Base-by-base conservation (phyloP, 2,888 invertebrate species). In the Polydrusus pterygomalis region DNA sequence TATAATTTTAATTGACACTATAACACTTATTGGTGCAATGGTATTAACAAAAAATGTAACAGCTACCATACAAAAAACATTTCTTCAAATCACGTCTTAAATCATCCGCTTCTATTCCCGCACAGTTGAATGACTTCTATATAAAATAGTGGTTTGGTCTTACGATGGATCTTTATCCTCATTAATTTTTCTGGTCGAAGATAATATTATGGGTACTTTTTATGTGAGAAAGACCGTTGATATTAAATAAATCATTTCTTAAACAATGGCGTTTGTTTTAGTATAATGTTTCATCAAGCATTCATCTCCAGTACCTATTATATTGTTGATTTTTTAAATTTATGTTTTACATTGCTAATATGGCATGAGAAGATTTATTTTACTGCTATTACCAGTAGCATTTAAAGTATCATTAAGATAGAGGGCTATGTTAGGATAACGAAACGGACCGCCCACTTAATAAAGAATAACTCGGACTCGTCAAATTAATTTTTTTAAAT, bases 51-150 rank as follows among this genome's bases (percentile, higher is more conserved):
- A 10, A 13, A 25, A 20, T 13, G 7, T 25, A 51, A 51, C 10
- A 20, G 11, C 9, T 11, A 11, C 10, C 25, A 25, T 51, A 51
- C 11, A 25, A 25, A 0, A 51, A 25, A 51, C 20, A 3, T 25
- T 51, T 25, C 15, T 49, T n/a, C 17, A 49, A 25, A 49, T 47
- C 43, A 45, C 45, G n/a, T 51, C 15, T 10, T 25, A 18, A 25
- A 51, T 51, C 49, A 30, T 45, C 65, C 30, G 65, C 9, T 45
- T 65, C 49, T 47, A 49, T 51, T 67, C 67, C 51, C 1, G 5
- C 51, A 67, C 67, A 67, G 67, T 67, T 45, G 67, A 67, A 51
- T 49, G 67, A 25, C 38, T 67, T 40, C 30, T 38, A 25, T n/a
- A n/a, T n/a, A n/a, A n/a, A n/a, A n/a, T n/a, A 18, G 38, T 51